These are phyloP conservation scores for Clamator glandarius DNA, from an alignment of 2,797 vertebrate species.

Conservation along the genomic window DNA sequence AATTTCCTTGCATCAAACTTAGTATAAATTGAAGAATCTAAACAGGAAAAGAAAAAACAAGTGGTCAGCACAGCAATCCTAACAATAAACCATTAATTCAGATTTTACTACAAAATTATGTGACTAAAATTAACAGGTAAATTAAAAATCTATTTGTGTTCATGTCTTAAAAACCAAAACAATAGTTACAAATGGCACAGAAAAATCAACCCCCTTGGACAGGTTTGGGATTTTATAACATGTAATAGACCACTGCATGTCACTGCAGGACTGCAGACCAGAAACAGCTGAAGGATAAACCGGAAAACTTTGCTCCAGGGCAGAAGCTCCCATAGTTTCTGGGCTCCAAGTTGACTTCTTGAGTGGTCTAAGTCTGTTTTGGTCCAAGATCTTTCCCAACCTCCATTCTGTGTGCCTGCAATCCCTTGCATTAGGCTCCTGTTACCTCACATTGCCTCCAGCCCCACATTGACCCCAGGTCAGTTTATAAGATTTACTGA, in stretches of 20 bases:
- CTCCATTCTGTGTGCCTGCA: neutral
- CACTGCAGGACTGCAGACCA: conserved; percentile 36
- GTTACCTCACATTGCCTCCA: conserved; percentile 17
- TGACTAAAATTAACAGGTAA: neutral
- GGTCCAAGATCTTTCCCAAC: conserved; percentile 19
- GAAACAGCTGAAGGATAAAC: conserved; percentile 40
- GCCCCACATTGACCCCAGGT: neutral
- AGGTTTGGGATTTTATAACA: neutral
- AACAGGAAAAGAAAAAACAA: conserved; percentile 27
- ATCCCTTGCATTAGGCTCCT: neutral
- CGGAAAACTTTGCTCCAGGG: neutral
- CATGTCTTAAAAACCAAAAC: conserved; percentile 2
- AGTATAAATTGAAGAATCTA: conserved; percentile 77
- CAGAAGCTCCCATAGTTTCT: conserved; percentile 7
- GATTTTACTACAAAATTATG: neutral
- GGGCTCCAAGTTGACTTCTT: neutral
- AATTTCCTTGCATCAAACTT: conserved; percentile 71
- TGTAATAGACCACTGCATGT: neutral
- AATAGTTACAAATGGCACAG: neutral
- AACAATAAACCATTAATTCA: neutral
- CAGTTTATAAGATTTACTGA: neutral
- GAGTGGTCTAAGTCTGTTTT: neutral
- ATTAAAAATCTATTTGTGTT: neutral
- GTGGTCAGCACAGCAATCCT: conserved; percentile 8
- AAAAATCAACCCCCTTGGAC: neutral